Evolutionary conservation across 92 coral and sea anemone species (phyloP), one percentile per base, ranked within the genome.

Genomic region (Porites rus): DNA sequence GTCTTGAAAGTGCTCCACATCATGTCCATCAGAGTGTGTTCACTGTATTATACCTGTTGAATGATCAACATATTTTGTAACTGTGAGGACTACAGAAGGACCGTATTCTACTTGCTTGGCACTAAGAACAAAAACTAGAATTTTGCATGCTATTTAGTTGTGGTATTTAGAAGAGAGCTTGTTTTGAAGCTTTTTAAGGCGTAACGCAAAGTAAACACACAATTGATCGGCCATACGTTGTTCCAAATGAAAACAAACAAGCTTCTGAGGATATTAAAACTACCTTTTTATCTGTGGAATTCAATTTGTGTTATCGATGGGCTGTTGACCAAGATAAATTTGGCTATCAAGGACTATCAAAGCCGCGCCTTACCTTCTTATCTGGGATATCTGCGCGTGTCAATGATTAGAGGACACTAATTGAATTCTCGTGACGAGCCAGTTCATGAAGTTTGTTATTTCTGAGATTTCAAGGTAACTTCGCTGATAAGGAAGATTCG

Each of bases 301-400:
- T 83, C 79, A 73, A 72, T 83, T 82, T 73, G 87, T 6, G 87
- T 83, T 83, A 83, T 83, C 87, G 77, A 72, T 61, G 4, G 14
- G 64, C 71, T 83, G 87, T 83, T 83, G 67, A 75, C 74, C 79
- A 72, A 83, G 87, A 83, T 83, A 61, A 59, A 38, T 16, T n/a
- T 17, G 73, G 67, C 56, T 54, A 64, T 62, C 71, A 13, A 0
- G 78, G 25, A 60, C 56, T 61, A 82, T 72, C 78, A 19, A 24
- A 51, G 28, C 87, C 77, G 13, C 85, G 64, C 77, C 77, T 70
- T 31, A 38, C n/a, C n/a, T 28, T 46, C 79, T 83, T 83, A 83
- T 83, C 87, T 43, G 22, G 13, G 61, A 14, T 83, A 83, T 83
- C 80, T 20, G 17, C 53, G 50, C 25, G 78, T 17, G 43, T 70